Evolutionary conservation across 1,140 invertebrate genomes (phyloP), one percentile per base, ranked within the genome.

Genomic region (Lethrus apterus): DNA sequence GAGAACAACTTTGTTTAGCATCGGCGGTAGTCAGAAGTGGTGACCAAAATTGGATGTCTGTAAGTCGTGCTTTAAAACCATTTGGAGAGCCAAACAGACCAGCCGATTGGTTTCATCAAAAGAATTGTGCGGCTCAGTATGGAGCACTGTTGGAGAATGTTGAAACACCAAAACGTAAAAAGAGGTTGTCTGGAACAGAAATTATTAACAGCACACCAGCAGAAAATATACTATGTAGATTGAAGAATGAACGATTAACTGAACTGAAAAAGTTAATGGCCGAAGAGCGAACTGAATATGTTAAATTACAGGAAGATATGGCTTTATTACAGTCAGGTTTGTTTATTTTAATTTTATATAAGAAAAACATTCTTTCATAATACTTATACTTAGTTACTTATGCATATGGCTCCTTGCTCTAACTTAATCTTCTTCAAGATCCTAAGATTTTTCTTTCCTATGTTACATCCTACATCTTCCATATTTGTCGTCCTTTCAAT

Each of bases 11-110:
- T 51, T 87, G 83, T 54, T 65, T 96, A 26, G 89, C 89, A 0
- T 91, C 88, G 1, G 84, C 89, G 15, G 91, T 96, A 0, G 70
- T 83, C 1, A 78, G 85, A 57, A 90, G 84, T 67, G 90, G 90
- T 0, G 91, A 95, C 66, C 90, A 93, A 67, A 95, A 94, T 65
- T 95, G 91, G 90, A 89, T 89, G 63, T 86, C 86, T 1, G 90
- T 96, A 0, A 90, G 89, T 23, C 71, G 90, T 4, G 82, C 72
- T 46, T 73, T 79, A 54, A 89, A 80, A 70, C 79, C 70, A 46
- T 81, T 78, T 57, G 77, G 79, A 1, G 88, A 93, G 56, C 75
- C 78, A 41, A 81, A 81, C 45, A 67, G 87, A 46, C 87, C 90
- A 1, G 57, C 72, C 0, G 91, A 95, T 64, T 95, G 89, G 86